These are phyloP conservation scores for Portunus trituberculatus DNA, from an alignment of 1,140 invertebrate genomes.

Conservation along the genomic window DNA sequence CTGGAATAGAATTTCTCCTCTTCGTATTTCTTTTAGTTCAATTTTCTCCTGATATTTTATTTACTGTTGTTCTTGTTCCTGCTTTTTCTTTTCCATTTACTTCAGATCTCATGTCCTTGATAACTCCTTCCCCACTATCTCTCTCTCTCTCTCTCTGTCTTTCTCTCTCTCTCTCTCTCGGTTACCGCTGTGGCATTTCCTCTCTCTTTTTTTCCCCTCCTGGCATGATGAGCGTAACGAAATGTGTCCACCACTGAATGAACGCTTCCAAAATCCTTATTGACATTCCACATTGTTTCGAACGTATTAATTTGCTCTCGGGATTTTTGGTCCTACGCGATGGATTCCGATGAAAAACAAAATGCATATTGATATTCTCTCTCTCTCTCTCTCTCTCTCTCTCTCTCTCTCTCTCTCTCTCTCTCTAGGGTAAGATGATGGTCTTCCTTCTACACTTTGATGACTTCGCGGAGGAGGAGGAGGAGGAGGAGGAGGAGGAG, in stretches of 20 bases:
- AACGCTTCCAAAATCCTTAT: too few species aligned
- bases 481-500: constrained; percentile 33
- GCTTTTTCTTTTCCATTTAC: background rate
- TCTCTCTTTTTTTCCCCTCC: background rate
- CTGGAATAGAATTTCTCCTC: too few species aligned
- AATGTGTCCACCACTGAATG: background rate
- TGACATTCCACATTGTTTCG: too few species aligned
- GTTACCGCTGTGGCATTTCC: background rate
- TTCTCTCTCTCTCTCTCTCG: background rate
- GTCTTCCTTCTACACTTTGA: background rate
- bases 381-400: background rate
- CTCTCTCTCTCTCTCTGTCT: background rate
- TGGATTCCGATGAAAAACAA: background rate
- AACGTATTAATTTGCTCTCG: too few species aligned
- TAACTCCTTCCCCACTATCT: background rate
- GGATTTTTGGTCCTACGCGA: background rate
- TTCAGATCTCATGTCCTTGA: background rate
- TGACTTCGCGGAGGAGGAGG: constrained; percentile 21
- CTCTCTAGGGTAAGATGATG: background rate
- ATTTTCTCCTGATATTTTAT: too few species aligned
- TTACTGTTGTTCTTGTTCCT: too few species aligned
- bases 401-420: background rate
- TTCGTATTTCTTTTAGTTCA: too few species aligned
- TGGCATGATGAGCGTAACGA: background rate
- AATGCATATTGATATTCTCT: background rate